phyloP scores from a whole-genome alignment of 2,113 vertebrate genomes.

The Pterocles gutturalis region DNA sequence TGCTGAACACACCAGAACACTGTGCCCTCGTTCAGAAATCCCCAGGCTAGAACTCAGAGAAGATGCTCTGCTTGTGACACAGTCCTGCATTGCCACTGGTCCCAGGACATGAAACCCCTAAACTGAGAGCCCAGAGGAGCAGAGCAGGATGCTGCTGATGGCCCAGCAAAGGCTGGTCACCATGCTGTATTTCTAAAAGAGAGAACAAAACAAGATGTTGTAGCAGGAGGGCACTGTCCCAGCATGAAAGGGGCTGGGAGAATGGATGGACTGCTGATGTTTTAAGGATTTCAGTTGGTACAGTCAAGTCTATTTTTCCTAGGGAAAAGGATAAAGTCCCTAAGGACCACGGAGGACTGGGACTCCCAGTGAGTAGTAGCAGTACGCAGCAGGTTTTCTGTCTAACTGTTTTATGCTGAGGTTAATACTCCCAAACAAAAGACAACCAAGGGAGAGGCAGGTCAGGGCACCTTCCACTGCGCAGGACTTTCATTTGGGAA shows the following conservation, averaged over 20 bases:
- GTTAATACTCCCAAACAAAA: not conserved
- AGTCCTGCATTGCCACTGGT: not conserved
- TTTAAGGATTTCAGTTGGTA: not conserved
- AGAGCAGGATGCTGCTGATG: not conserved
- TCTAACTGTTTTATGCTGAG: not conserved
- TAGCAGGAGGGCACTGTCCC: not conserved
- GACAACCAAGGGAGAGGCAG: not conserved
- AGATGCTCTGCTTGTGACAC: not conserved
- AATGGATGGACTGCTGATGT: not conserved
- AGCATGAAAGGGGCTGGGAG: not conserved
- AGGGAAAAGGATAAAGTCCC: not conserved
- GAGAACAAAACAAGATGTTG: not conserved
- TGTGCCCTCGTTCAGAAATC: not conserved
- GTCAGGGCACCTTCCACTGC: not conserved
- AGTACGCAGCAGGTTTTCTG: not conserved
- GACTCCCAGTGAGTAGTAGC: not conserved
- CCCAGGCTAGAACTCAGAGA: not conserved
- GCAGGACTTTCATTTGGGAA: not conserved
- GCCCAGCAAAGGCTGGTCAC: not conserved
- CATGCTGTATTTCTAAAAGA: not conserved
- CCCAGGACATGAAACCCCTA: not conserved
- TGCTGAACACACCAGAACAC: not conserved
- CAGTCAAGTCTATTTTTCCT: not conserved
- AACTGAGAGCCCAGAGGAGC: not conserved
- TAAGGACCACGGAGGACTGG: not conserved